phyloP scores from a whole-genome alignment of 1,140 invertebrate genomes.

The Apis florea region DNA sequence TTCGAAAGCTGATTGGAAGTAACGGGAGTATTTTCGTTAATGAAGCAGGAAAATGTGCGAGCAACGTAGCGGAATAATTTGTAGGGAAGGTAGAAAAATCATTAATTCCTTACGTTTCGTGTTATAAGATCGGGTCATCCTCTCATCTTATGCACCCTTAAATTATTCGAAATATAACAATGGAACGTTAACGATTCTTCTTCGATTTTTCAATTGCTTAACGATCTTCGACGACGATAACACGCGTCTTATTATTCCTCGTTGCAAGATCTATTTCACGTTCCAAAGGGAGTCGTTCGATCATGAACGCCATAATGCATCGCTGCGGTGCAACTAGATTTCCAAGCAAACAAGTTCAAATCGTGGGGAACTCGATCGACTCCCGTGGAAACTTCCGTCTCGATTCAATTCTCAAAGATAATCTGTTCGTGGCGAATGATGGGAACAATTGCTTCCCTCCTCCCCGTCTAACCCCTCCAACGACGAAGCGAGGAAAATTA shows the following conservation, averaged over 20 bases:
- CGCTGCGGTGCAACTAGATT: constrained; percentile 11
- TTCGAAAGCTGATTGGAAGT: too few relatives aligned
- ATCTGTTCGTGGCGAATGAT: constrained; percentile 36
- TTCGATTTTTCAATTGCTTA: too few relatives aligned
- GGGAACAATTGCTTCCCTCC: constrained; percentile 46
- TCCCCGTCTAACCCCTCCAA: constrained; percentile 45
- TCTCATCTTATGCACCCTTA: too few relatives aligned
- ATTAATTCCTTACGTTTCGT: too few relatives aligned
- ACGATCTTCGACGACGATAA: too few relatives aligned
- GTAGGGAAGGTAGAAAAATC: too few relatives aligned
- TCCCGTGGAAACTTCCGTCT: not conserved
- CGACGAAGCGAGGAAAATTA: constrained; percentile 50
- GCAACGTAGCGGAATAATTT: too few relatives aligned
- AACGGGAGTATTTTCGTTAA: too few relatives aligned
- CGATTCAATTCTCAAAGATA: constrained; percentile 32
- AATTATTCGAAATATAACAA: too few relatives aligned
- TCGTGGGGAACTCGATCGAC: constrained; percentile 15
- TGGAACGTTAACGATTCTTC: too few relatives aligned
- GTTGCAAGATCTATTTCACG: not conserved
- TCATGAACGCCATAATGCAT: constrained; percentile 1
- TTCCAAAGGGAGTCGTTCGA: not conserved
- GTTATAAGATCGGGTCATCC: too few relatives aligned
- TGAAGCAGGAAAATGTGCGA: too few relatives aligned
- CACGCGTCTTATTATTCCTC: not conserved
- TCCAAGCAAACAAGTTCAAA: constrained; percentile 16